Conservation (phyloP, 2,797 vertebrate genomes). For the Pseudomugil gertrudae region DNA sequence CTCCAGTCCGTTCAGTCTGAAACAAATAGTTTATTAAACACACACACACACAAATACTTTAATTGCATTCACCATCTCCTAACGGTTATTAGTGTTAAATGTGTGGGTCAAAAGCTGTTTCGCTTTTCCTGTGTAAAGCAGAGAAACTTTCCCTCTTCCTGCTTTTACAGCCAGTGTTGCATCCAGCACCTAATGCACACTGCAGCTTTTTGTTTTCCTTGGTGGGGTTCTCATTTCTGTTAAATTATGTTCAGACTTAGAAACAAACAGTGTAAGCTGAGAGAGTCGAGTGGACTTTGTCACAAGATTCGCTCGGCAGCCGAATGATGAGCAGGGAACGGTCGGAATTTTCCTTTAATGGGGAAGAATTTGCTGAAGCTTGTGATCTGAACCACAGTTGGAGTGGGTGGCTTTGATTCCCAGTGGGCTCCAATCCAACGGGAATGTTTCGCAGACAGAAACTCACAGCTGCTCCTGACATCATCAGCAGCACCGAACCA, state of each 20-base stretch:
- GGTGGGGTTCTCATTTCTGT: background rate
- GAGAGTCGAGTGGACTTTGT: conserved; percentile 4
- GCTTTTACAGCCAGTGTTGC: background rate
- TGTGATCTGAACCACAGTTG: conserved; percentile 55
- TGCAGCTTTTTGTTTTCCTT: background rate
- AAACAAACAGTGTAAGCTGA: conserved; percentile 1
- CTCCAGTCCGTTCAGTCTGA: background rate
- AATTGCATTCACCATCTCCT: background rate
- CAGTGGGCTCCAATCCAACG: conserved; percentile 56
- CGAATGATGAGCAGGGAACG: conserved; percentile 24
- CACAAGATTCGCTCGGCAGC: conserved; percentile 8
- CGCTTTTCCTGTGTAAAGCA: conserved; percentile 25
- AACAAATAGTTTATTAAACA: background rate
- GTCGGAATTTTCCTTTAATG: conserved; percentile 47
- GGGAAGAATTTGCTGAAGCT: conserved; percentile 58
- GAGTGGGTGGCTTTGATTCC: conserved; percentile 67
- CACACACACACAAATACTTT: background rate
- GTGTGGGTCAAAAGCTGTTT: background rate
- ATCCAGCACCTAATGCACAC: conserved; percentile 23
- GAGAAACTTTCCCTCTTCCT: conserved; percentile 28
- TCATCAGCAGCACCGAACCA: conserved; percentile 39
- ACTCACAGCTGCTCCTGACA: conserved; percentile 68
- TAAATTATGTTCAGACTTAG: conserved; percentile 13
- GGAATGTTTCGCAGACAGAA: conserved; percentile 54
- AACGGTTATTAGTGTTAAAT: background rate